Evolutionary conservation across 2,113 vertebrate species (phyloP).

Genomic region (Nicator chloris): DNA sequence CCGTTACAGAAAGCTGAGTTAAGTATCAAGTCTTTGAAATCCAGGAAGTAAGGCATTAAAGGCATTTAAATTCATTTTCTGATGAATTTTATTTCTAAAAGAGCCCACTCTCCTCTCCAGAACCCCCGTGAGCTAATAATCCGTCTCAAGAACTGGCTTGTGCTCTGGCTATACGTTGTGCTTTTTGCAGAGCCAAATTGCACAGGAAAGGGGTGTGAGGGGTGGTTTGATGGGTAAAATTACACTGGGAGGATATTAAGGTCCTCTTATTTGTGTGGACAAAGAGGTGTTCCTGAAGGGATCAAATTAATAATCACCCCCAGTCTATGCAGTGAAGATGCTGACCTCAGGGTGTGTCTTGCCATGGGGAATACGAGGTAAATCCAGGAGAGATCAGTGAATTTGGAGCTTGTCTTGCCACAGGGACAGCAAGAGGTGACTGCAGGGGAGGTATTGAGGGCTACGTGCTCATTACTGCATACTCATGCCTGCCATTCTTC

Average conservation of each 20-base stretch:
- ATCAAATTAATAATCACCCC: not conserved
- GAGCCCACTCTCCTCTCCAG: not conserved
- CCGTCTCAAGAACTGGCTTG: not conserved
- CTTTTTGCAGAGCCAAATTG: not conserved
- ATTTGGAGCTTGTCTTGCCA: not conserved
- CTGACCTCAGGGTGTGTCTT: not conserved
- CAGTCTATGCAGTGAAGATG: not conserved
- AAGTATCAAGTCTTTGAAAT: not conserved
- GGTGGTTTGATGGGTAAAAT: not conserved
- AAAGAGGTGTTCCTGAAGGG: not conserved
- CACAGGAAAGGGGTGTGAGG: not conserved
- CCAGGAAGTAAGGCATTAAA: not conserved
- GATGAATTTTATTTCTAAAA: not conserved
- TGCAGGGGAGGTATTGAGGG: not conserved
- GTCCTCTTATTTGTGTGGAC: not conserved
- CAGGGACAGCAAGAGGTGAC: not conserved
- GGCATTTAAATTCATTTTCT: not conserved
- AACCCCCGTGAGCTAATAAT: not conserved
- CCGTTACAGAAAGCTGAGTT: not conserved
- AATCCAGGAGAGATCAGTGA: not conserved
- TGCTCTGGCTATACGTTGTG: not conserved
- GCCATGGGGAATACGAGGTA: not conserved
- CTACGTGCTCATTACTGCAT: constrained; percentile 10
- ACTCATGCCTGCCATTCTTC: constrained; percentile 23
- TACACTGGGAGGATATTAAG: not conserved